Evolutionary conservation across 2,888 invertebrate species (phyloP).

Genomic region (Melipona beecheii): DNA sequence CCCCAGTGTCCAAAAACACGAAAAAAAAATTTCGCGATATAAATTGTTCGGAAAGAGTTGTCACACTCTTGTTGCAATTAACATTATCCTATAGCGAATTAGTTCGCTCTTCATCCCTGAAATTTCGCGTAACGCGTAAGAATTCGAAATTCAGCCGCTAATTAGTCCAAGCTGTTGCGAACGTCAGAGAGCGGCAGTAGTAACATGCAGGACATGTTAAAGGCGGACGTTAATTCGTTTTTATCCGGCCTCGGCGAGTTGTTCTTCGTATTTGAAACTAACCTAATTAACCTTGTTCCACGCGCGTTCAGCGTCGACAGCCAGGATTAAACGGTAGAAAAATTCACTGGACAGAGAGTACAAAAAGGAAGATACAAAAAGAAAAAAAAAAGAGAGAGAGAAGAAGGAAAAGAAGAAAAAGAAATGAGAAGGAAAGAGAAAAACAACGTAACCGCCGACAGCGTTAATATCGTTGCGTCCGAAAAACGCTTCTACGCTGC

Average conservation of each 20-base stretch:
- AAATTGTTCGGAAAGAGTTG: too few species aligned
- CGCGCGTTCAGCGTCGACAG: background rate
- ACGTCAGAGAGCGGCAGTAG: background rate
- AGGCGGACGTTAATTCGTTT: constrained; percentile 30
- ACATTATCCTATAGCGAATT: background rate
- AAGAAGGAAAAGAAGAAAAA: background rate
- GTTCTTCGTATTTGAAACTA: background rate
- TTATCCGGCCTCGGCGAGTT: constrained; percentile 12
- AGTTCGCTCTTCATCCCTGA: background rate
- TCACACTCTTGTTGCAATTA: too few species aligned
- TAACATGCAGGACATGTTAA: background rate
- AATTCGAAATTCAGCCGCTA: background rate
- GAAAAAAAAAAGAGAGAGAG: background rate
- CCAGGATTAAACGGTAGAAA: constrained; percentile 14
- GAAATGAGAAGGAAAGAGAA: too few species aligned
- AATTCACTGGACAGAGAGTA: background rate
- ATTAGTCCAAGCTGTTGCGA: background rate
- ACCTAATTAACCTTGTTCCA: constrained; percentile 36
- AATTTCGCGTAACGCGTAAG: background rate
- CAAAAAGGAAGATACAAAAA: background rate
- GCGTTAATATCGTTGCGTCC: constrained; percentile 19
- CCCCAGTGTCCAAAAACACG: too few species aligned
- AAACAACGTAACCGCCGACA: background rate
- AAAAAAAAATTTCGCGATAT: too few species aligned
- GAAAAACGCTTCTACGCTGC: background rate